Evolutionary conservation across 2,113 vertebrate species (phyloP).

Genomic region (Neotoma lepida): DNA sequence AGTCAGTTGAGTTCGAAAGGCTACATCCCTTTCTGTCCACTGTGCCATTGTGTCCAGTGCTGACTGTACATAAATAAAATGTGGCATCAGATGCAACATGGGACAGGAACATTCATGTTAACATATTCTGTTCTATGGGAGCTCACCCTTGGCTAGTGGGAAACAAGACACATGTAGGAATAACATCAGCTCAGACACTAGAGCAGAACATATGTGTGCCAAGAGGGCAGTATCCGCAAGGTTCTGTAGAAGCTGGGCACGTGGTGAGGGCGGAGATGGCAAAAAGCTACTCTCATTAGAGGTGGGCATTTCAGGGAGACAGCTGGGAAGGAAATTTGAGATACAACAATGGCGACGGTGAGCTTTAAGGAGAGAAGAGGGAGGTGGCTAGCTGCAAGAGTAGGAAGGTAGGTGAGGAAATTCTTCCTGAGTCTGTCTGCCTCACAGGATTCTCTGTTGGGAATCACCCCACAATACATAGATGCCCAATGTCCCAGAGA

Average conservation of each 20-base stretch:
- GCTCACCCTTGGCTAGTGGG: not conserved
- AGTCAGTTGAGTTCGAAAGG: conserved; percentile 1
- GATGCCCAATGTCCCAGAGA: not conserved
- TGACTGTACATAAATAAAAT: not conserved
- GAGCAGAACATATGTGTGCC: not conserved
- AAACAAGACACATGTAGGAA: not conserved
- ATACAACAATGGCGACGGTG: not conserved
- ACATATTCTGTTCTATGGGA: not conserved
- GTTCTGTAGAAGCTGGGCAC: not conserved
- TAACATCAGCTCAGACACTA: not conserved
- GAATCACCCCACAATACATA: not conserved
- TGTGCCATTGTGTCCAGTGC: not conserved
- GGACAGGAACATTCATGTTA: not conserved
- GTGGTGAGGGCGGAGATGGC: not conserved
- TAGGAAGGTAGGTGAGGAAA: not conserved
- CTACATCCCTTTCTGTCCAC: not conserved
- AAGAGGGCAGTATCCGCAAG: not conserved
- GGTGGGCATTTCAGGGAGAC: not conserved
- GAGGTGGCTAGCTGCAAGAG: not conserved
- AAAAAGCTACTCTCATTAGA: not conserved
- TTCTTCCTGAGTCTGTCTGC: not conserved
- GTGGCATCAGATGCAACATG: not conserved
- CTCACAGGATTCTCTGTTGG: not conserved
- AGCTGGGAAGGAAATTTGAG: not conserved
- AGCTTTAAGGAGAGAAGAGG: not conserved